Evolutionary conservation across 2,797 vertebrate genomes (phyloP).

Genomic region (Alosa sapidissima): DNA sequence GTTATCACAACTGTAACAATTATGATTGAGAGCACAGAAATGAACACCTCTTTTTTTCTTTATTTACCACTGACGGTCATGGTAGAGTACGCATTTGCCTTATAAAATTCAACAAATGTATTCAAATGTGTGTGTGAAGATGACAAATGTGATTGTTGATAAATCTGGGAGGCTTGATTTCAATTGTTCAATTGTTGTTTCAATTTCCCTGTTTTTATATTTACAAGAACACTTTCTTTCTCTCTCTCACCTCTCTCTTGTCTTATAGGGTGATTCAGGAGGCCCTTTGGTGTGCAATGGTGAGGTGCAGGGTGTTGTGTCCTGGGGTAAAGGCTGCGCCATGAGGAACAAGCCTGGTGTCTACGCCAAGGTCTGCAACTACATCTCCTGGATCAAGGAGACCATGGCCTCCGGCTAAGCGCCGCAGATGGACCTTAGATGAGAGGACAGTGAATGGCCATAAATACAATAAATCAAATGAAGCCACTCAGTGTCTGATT

Average conservation of each 20-base stretch:
- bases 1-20: no score
- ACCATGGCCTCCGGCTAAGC: constrained; percentile 13
- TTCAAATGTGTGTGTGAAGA: no score
- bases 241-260: neutral
- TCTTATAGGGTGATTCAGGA: constrained; percentile 40
- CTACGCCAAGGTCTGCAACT: constrained; percentile 65
- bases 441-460: neutral
- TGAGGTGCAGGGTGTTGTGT: constrained; percentile 37
- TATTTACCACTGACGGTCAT: no score
- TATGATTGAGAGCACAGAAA: no score
- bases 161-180: no score
- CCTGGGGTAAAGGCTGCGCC: constrained; percentile 45
- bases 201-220: neutral
- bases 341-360: constrained; percentile 42
- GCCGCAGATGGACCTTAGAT: neutral
- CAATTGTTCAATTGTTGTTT: neutral
- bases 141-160: no score
- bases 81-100: no score
- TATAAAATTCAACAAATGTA: no score
- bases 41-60: no score
- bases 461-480: neutral
- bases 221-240: neutral
- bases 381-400: constrained; percentile 64
- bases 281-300: constrained; percentile 41
- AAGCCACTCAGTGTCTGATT: neutral